Base-by-base conservation (phyloP, 2,113 vertebrate genomes). In the Chionomys nivalis region DNA sequence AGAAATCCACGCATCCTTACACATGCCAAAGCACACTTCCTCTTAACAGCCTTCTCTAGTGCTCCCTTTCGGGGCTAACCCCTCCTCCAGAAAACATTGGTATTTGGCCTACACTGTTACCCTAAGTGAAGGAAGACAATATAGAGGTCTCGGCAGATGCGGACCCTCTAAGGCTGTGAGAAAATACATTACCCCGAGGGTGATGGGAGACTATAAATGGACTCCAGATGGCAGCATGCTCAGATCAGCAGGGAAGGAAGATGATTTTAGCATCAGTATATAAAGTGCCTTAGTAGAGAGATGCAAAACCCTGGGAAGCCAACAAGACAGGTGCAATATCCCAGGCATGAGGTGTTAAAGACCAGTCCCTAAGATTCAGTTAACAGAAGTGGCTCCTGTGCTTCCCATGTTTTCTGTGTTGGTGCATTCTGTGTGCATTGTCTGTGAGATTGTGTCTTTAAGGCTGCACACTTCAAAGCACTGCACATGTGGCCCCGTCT, bases 201-300 rank as follows among this genome's bases (percentile, higher is more conserved):
- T 92, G 85, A 61, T 39, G 61, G 65, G 76, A 96, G 58, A 85
- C 94, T 97, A 96, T 97, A 98, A 97, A 97, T 93, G 96, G 97
- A 96, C 94, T 96, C 96, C 97, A 98, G 96, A 98, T 97, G 96
- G 97, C 96, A 79, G 93, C 52, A 58, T 96, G 95, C 92, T 96
- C 94, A 66, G 87, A 96, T 97, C 92, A 95, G 90, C 94, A 88
- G 79, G 81, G 79, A 93, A 92, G 39, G 31, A 95, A 95, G 94
- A 97, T 96, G 96, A 95, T 96, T 96, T 95, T 97, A 96, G 98
- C 92, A 49, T 94, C 94, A 63, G 23, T 94, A 96, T 96, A 39
- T 86, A 94, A 81, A 95, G 13, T 81, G 76, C n/a, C 96, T 93
- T 73, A 92, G 89, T 3, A 93, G 70, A 70, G 94, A 94, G 90